Base-by-base conservation (phyloP, 2,113 vertebrate species). In the Turnix velox region DNA sequence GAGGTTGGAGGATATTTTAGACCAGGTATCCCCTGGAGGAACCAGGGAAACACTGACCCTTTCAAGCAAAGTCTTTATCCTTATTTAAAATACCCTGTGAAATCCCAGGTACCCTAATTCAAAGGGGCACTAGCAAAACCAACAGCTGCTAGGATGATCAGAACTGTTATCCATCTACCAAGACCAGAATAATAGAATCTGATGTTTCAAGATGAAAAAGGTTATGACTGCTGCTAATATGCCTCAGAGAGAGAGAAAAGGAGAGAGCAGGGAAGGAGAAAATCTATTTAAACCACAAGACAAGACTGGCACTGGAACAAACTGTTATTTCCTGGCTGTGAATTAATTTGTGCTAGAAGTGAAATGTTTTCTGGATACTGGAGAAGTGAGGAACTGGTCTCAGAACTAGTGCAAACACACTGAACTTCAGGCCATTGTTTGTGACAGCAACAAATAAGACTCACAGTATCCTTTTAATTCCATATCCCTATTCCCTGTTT, bases 1-100 rank as follows among this genome's bases (percentile, higher is more conserved):
- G 71, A 91, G 90, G 92, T 49, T 90, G 92, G 27, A 49, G 59
- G 88, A 18, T 96, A 93, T 94, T 96, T 95, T 92, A 63, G 39
- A 94, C 39, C 24, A 86, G 59, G 63, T 77, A 16, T 69, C 54
- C 79, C 67, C 74, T 85, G 49, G 14, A 80, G 62, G 24, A 39
- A 83, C 2, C 2, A 2, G 82, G 75, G 59, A 94, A 94, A 42
- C 85, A 83, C 72, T 54, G 74, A 91, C 45, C 33, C 42, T 49
- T 88, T 63, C 0, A 1, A 85, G 78, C 54, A 79, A 73, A 66
- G 20, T 30, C 9, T 33, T 15, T 25, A 48, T 18, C 14, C 30
- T 83, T 20, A 20, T 78, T 66, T 84, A 28, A 94, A 66, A 81
- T 37, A 48, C 20, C 9, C 16, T 57, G 33, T 73, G 59, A 88